Base-by-base conservation (phyloP, 2,113 vertebrate genomes). In the Larimichthys polyactis region DNA sequence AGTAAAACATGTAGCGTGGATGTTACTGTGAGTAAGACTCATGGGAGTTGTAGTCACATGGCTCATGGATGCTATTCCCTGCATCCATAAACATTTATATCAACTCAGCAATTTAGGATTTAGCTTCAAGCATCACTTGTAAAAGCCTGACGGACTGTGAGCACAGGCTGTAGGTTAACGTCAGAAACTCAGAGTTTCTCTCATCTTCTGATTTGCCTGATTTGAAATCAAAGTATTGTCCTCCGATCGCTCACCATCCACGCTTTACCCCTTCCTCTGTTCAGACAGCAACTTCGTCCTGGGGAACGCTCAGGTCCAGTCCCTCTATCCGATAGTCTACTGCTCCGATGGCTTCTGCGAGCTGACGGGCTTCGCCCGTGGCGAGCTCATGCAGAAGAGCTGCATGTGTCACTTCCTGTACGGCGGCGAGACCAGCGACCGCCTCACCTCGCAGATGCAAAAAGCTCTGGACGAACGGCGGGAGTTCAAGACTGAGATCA, bases 261-360 rank as follows among this genome's bases (percentile, higher is more conserved):
- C 57, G 1, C 58, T 16, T 52, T 12, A 0, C 32, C 20, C 49
- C 32, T 49, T 55, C 20, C 29, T 67, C 36, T 0, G 20, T 17
- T 10, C 93, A 96, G 96, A 96, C 90, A 96, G 96, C 83, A 96
- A 96, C 93, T 96, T 96, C n/a, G 96, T 96, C 48, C 89, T 96
- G 76, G 96, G 96, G 59, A 96, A 96, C 5, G 96, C 96, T 24
- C 95, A 96, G 89, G 95, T 96, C 59, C 94, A 94, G 91, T 94
- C 93, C 11, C 87, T 95, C 68, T 95, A 95, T 19, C 96, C 96
- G 36, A 96, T 96, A 5, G 96, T 96, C 57, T 96, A 96, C 89
- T 96, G 96, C 91, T 96, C 96, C 0, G 96, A 96, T 55, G 96
- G 96, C 12, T 96, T 96, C 93, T 96, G 96, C 4, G 96, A 96